Conservation (phyloP, 2,113 vertebrate species). For the Hylia prasina region DNA sequence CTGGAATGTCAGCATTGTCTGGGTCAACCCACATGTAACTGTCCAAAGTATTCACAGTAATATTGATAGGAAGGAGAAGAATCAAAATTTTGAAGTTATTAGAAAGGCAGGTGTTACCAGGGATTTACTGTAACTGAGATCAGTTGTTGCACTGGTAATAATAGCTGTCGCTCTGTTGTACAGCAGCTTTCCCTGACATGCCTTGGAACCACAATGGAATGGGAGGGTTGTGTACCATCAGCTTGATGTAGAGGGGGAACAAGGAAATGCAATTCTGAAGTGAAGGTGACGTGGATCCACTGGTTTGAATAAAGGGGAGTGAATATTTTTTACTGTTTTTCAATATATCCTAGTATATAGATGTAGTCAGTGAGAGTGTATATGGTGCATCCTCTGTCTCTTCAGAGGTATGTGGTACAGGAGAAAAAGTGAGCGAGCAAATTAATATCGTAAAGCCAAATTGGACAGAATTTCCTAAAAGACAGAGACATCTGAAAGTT, state of each 20-base stretch:
- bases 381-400: neutral
- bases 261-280: neutral
- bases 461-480: neutral
- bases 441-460: neutral
- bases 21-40: neutral
- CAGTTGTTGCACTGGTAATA: neutral
- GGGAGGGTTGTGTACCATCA: neutral
- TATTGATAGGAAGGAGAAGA: neutral
- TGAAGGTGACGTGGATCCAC: neutral
- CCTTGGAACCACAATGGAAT: neutral
- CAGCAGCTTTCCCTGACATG: neutral
- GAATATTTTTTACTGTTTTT: neutral
- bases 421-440: neutral
- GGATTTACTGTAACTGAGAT: neutral
- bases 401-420: neutral
- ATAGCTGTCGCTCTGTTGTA: neutral
- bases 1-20: neutral
- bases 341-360: neutral
- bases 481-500: neutral
- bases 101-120: neutral
- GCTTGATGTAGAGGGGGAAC: neutral
- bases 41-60: neutral
- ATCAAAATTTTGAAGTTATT: neutral
- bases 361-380: neutral
- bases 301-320: neutral